Conservation (phyloP, 2,113 vertebrate genomes). For the Galemys pyrenaicus region DNA sequence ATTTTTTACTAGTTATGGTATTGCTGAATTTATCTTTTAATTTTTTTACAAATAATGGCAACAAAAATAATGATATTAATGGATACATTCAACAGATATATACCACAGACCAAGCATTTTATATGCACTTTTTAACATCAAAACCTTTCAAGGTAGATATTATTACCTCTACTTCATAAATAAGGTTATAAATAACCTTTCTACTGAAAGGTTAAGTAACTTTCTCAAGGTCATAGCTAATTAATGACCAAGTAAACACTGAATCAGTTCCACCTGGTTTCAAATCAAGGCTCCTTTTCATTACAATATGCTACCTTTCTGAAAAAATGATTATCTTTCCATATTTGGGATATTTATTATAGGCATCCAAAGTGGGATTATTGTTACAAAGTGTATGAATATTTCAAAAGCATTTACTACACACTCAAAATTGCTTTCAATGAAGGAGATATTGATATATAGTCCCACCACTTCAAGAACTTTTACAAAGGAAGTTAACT, state of each 20-base stretch:
- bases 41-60: not conserved
- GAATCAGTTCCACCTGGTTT: not conserved
- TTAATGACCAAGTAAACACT: not conserved
- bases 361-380: not conserved
- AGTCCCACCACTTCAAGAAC: not conserved
- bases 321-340: not conserved
- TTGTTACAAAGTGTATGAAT: not conserved
- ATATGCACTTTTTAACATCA: not conserved
- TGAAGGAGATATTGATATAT: not conserved
- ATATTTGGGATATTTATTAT: not conserved
- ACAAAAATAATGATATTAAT: not conserved
- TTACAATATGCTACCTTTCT: not conserved
- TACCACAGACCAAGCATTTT: not conserved
- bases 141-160: constrained; percentile 12
- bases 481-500: constrained; percentile 32
- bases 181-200: not conserved
- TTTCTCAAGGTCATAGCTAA: not conserved
- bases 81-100: not conserved
- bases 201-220: constrained; percentile 23
- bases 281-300: not conserved
- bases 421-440: not conserved
- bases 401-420: constrained; percentile 20
- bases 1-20: constrained; percentile 22
- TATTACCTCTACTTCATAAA: not conserved
- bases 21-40: not conserved